Evolutionary conservation across 2,113 vertebrate species (phyloP).

Genomic region (Garra rufa): DNA sequence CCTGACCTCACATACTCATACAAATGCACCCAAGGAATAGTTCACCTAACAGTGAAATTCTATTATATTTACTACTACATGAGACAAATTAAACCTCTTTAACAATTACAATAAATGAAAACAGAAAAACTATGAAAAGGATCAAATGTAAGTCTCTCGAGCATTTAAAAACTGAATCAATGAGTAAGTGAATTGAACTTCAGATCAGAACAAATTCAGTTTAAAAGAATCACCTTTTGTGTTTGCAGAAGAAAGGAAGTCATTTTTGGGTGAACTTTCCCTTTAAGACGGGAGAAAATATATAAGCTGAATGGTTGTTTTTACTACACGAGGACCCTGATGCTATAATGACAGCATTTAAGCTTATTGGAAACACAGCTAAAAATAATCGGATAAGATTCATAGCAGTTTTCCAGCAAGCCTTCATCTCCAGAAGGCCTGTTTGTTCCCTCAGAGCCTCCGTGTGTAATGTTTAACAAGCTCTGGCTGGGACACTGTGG

Average conservation of each 20-base stretch:
- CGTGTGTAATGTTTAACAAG: conserved; percentile 50
- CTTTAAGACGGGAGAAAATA: conserved; percentile 14
- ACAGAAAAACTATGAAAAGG: neutral
- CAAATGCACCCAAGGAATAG: neutral
- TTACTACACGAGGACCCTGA: conserved; percentile 12
- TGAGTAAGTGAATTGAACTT: neutral
- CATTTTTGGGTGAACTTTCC: neutral
- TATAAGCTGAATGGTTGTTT: neutral
- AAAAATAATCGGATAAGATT: conserved; percentile 37
- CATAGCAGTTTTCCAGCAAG: conserved; percentile 33
- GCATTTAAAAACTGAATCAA: neutral
- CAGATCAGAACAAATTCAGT: neutral
- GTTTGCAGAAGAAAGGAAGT: too few relatives aligned
- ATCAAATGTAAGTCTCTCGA: neutral
- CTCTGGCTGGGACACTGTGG: conserved; percentile 34
- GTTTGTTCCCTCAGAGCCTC: conserved; percentile 25
- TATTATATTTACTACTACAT: neutral
- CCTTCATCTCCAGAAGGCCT: conserved; percentile 1
- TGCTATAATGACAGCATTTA: conserved; percentile 33
- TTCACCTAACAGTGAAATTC: neutral
- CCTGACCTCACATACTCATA: neutral
- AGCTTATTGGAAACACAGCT: conserved; percentile 6
- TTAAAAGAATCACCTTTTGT: neutral
- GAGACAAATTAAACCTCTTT: neutral
- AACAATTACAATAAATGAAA: neutral